Evolutionary conservation across 2,888 invertebrate species (phyloP), one percentile per base, ranked within the genome.

Genomic region (Prenolepis imparis): DNA sequence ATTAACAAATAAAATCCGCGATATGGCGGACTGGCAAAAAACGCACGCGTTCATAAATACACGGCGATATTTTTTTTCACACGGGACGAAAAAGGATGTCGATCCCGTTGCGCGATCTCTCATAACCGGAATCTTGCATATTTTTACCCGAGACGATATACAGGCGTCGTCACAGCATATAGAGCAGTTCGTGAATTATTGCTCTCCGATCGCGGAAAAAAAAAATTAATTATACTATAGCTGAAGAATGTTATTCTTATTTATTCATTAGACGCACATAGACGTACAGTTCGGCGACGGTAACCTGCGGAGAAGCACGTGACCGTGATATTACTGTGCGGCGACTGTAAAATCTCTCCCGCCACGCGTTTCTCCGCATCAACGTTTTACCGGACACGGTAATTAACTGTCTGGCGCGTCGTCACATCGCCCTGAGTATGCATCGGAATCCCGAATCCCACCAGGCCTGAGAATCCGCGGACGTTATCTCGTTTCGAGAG

Each of bases 131-230:
- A 44, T 61, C 63, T 66, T 66, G 75, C 52, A 75, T 67, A 67
- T 52, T 66, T 39, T 24, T 39, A n/a, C 5, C 5, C 44, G 68
- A n/a, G 63, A 57, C 87, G 89, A 89, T 89, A 89, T 89, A 89
- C 84, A 44, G 24, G 39, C 66, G 80, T 68, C 84, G 75, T 72
- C 72, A 57, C 24, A 39, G 57, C 39, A 32, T 15, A 87, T 86
- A 85, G 84, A 86, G 84, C 89, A 88, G 84, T 57, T 90, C 44
- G 83, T 87, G 84, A 85, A 90, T 90, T 90, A 87, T 84, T 85
- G 86, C 87, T 74, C 75, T 41, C 72, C 63, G 64, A 86, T 84
- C 88, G 81, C 55, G 78, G n/a, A n/a, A n/a, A n/a, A n/a, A n/a
- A n/a, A n/a, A n/a, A n/a, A n/a, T n/a, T n/a, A n/a, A n/a, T n/a